A percentile compares a stretch with the other conserved stretches of the same genome.
Evolutionary conservation across 2,113 vertebrate species (phyloP).

Genomic region (Amblyopsis rosae): DNA sequence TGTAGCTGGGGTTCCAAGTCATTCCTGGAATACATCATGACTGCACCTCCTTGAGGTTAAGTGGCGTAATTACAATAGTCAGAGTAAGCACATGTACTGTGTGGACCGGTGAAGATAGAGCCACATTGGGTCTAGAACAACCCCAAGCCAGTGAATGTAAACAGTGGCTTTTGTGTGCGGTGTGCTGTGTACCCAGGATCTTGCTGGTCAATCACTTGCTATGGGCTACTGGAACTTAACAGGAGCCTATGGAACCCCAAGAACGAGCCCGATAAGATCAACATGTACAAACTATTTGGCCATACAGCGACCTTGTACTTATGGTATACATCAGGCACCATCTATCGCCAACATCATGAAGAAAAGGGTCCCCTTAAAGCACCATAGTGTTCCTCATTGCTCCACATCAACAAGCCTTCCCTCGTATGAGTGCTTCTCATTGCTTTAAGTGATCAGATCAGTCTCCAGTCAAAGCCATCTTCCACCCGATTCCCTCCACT

Average conservation of each 20-base stretch:
- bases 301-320: too few species aligned
- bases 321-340: too few species aligned
- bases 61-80: conserved; percentile 7
- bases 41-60: conserved; percentile 36
- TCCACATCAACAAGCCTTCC: too few species aligned
- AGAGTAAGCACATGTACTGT: too few species aligned
- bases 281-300: too few species aligned
- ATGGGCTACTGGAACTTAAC: conserved; percentile 12
- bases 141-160: conserved; percentile 9
- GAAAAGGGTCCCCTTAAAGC: too few species aligned
- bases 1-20: conserved; percentile 30
- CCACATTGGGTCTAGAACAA: conserved; percentile 14
- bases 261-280: conserved; percentile 5
- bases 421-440: too few species aligned
- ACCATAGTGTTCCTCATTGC: too few species aligned
- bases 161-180: conserved; percentile 18
- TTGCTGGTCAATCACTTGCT: conserved; percentile 4
- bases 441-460: too few species aligned
- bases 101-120: not conserved
- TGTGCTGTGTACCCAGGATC: conserved; percentile 2
- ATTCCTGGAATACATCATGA: conserved; percentile 21
- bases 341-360: too few species aligned
- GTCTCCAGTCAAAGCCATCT: too few species aligned
- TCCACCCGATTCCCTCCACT: conserved; percentile 15
- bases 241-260: conserved; percentile 56